Evolutionary conservation across 2,888 invertebrate species (phyloP).

Genomic region (Apotomis betuletana): DNA sequence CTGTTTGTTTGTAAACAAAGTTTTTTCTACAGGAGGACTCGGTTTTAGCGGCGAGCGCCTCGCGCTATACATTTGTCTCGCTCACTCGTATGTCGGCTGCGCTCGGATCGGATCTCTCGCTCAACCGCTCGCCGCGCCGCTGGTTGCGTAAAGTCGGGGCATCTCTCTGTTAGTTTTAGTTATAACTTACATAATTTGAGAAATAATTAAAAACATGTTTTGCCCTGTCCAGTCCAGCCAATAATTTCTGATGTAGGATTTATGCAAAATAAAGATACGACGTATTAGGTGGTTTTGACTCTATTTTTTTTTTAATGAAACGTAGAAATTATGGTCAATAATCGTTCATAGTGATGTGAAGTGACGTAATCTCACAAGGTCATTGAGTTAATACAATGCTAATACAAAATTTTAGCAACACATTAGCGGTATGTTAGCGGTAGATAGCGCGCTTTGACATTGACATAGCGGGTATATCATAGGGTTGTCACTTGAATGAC

Average conservation of each 20-base stretch:
- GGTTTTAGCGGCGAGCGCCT: too few relatives aligned
- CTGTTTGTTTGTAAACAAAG: constrained; percentile 35
- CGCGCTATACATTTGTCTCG: too few relatives aligned
- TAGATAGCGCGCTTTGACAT: not conserved
- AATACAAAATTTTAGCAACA: not conserved
- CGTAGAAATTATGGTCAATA: not conserved
- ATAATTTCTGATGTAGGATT: too few relatives aligned
- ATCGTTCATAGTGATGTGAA: not conserved
- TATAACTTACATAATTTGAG: too few relatives aligned
- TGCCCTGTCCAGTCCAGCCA: too few relatives aligned
- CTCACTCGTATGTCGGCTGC: too few relatives aligned
- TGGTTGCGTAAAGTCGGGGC: not conserved
- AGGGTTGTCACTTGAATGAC: constrained; percentile 22
- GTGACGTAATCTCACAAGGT: constrained; percentile 14
- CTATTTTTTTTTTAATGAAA: not conserved
- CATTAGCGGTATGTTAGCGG: constrained; percentile 6
- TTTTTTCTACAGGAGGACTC: not conserved
- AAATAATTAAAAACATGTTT: too few relatives aligned
- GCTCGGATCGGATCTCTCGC: too few relatives aligned
- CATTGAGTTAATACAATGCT: not conserved
- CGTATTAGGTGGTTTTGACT: too few relatives aligned
- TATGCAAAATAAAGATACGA: too few relatives aligned
- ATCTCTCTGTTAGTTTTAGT: too few relatives aligned
- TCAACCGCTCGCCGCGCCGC: too few relatives aligned
- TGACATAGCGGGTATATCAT: not conserved